Conservation (phyloP, 2,888 invertebrate genomes). For the Eretmocerus hayati region DNA sequence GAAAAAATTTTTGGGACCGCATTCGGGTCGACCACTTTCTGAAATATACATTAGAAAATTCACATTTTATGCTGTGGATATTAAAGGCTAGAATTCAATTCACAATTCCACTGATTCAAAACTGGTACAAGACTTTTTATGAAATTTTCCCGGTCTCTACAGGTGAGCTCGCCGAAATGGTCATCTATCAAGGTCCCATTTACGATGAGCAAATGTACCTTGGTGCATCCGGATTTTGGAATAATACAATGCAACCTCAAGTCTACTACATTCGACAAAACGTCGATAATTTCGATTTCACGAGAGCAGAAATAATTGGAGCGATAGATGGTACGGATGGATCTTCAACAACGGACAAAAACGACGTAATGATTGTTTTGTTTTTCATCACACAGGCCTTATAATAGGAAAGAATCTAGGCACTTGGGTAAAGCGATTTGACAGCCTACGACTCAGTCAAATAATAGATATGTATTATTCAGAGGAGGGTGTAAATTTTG, state of each 20-base stretch:
- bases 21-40: not conserved
- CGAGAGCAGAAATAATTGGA: constrained; percentile 62
- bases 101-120: no score
- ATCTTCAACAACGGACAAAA: no score
- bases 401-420: constrained; percentile 52
- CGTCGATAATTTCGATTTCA: constrained; percentile 56
- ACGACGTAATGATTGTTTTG: no score
- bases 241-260: constrained; percentile 56
- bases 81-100: no score
- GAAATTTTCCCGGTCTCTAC: constrained; percentile 17
- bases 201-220: constrained; percentile 49
- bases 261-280: constrained; percentile 52
- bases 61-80: no score
- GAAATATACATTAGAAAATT: no score
- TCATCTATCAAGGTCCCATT: constrained; percentile 58
- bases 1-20: no score
- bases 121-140: not conserved
- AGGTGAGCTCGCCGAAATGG: constrained; percentile 64
- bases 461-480: constrained; percentile 65
- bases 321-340: constrained; percentile 57
- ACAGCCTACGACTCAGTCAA: constrained; percentile 55
- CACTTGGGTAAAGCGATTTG: constrained; percentile 50
- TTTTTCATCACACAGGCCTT: no score
- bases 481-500: constrained; percentile 54
- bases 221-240: constrained; percentile 59